phyloP scores from a whole-genome alignment of 2,113 vertebrate genomes.

The Corydoras sp. region DNA sequence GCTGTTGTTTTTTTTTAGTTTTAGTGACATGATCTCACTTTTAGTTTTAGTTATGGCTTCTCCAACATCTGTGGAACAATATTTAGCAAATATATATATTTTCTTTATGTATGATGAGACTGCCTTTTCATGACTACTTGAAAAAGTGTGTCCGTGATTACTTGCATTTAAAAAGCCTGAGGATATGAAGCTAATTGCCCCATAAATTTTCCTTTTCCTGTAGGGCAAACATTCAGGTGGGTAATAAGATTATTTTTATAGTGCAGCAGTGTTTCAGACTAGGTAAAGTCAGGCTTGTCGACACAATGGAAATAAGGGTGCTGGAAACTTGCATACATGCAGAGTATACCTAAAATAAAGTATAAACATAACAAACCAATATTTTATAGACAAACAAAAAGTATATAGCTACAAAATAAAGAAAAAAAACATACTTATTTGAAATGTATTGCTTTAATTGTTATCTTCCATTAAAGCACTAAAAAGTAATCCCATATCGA shows the following conservation, averaged over 20 bases:
- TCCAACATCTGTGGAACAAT: neutral
- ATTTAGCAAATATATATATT: neutral
- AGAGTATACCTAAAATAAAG: conserved; percentile 21
- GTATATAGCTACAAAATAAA: no score
- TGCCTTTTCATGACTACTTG: conserved; percentile 8
- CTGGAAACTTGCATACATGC: conserved; percentile 9
- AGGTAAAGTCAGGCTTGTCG: conserved; percentile 61
- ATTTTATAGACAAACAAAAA: neutral
- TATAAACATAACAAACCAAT: conserved; percentile 19
- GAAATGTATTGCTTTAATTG: no score
- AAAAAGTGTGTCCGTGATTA: conserved; percentile 62
- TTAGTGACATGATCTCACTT: neutral
- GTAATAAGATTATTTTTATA: conserved; percentile 86
- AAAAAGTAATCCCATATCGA: neutral
- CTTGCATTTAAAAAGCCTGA: conserved; percentile 60
- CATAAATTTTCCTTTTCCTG: conserved; percentile 65
- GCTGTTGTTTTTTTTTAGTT: neutral
- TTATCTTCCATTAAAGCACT: neutral
- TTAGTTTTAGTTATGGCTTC: neutral
- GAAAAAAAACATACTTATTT: no score
- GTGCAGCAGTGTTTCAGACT: conserved; percentile 74
- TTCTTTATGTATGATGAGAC: neutral
- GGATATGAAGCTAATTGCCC: conserved; percentile 75
- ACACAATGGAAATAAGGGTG: conserved; percentile 53
- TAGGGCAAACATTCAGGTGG: conserved; percentile 71